Conservation (phyloP, 2,888 invertebrate species). For the Tipula lateralis region DNA sequence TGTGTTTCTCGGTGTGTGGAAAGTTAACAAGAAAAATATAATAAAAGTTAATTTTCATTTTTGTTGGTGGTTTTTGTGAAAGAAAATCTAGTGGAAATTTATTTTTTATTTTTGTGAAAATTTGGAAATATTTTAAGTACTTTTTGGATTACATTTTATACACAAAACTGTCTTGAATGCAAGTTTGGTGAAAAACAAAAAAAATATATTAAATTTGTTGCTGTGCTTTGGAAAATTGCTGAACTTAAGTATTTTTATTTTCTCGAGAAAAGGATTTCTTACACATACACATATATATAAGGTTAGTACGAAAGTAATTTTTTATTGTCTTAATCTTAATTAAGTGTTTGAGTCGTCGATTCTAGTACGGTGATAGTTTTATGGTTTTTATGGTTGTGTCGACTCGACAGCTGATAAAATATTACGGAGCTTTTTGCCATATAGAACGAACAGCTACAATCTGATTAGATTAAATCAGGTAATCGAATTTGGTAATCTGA, state of each 20-base stretch:
- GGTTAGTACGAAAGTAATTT: background rate
- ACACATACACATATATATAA: background rate
- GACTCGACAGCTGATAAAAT: background rate
- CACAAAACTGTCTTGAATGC: background rate
- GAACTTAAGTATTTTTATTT: background rate
- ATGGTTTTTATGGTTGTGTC: background rate
- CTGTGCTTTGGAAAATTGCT: background rate
- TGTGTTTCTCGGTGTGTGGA: background rate
- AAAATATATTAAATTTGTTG: background rate
- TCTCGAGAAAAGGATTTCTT: background rate
- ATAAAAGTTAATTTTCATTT: background rate
- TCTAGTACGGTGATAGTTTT: background rate
- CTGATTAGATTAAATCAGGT: too few relatives aligned
- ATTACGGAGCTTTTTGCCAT: too few relatives aligned
- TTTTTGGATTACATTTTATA: background rate
- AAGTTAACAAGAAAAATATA: background rate
- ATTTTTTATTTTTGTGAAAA: background rate
- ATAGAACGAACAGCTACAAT: too few relatives aligned
- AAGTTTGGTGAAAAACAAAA: background rate
- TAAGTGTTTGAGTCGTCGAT: background rate
- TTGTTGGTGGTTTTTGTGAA: background rate
- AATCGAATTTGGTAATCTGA: too few relatives aligned
- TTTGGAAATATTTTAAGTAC: background rate
- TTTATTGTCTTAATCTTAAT: background rate
- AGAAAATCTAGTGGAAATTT: background rate